Evolutionary conservation across 2,797 vertebrate genomes (phyloP).

Genomic region (Sus cebifrons): DNA sequence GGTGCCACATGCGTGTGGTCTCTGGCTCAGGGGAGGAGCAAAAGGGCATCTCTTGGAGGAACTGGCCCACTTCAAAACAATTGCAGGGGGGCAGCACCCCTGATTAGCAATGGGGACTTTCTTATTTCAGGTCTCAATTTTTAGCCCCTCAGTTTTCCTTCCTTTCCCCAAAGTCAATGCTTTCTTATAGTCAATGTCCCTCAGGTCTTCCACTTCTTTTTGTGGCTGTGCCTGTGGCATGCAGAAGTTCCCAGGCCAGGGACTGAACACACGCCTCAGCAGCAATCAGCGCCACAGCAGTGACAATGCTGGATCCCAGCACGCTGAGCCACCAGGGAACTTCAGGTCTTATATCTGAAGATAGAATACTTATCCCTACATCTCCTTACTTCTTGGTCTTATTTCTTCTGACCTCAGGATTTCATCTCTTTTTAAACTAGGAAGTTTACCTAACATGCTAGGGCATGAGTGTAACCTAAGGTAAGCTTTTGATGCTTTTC

Average conservation of each 20-base stretch:
- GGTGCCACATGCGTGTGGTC: neutral
- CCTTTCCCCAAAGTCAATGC: neutral
- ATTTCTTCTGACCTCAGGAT: conserved; percentile 54
- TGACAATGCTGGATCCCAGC: no score
- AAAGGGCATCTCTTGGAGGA: neutral
- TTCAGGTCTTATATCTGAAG: neutral
- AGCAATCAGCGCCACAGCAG: no score
- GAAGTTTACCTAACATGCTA: conserved; percentile 15
- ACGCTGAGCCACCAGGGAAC: no score
- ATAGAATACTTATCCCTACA: neutral
- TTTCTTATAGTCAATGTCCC: conserved; percentile 24
- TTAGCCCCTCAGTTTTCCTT: neutral
- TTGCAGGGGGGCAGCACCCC: neutral
- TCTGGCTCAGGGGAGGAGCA: neutral
- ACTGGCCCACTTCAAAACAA: neutral
- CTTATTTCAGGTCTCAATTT: neutral
- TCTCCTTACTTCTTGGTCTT: neutral
- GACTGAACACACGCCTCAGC: no score
- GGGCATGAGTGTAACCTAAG: neutral
- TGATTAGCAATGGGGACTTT: neutral
- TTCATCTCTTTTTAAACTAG: conserved; percentile 26
- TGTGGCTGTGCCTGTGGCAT: no score
- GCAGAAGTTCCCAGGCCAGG: no score
- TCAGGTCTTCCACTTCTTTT: neutral
- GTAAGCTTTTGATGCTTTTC: conserved; percentile 37